Evolutionary conservation across 2,797 vertebrate genomes (phyloP).

Genomic region (Rhinichthys osculus): DNA sequence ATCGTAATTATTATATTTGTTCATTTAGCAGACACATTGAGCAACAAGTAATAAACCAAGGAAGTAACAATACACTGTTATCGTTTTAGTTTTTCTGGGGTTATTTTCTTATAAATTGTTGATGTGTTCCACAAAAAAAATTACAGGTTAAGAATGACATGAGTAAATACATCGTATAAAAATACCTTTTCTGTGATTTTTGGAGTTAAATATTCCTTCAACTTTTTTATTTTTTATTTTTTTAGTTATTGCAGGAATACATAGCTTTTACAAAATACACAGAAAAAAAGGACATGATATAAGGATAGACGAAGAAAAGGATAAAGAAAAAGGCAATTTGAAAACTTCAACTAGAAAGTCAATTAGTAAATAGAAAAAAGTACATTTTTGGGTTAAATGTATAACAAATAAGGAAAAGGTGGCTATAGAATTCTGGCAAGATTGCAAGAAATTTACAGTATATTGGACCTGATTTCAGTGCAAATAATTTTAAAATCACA

Average conservation of each 20-base stretch:
- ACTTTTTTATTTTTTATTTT: too few relatives aligned
- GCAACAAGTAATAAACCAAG: background rate
- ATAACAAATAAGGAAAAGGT: background rate
- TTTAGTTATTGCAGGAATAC: too few relatives aligned
- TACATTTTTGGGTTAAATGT: background rate
- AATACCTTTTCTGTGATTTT: background rate
- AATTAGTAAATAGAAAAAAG: too few relatives aligned
- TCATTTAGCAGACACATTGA: background rate
- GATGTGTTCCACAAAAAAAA: too few relatives aligned
- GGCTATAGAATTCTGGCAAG: background rate
- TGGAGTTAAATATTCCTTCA: background rate
- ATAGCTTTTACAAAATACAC: too few relatives aligned
- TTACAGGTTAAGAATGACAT: background rate
- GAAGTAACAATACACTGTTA: background rate
- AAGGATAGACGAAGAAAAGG: too few relatives aligned
- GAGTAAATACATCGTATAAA: background rate
- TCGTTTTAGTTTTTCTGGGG: rapidly evolving
- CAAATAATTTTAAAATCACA: background rate
- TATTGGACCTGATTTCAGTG: background rate
- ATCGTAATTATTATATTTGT: background rate
- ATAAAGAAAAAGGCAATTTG: too few relatives aligned
- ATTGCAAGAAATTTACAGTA: background rate
- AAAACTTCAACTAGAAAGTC: background rate
- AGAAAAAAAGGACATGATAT: too few relatives aligned
- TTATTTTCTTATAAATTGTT: too few relatives aligned